A percentile compares a stretch with the other conserved stretches of the same genome.
Conservation (phyloP, 2,888 invertebrate species). For the Melanargia galathea region DNA sequence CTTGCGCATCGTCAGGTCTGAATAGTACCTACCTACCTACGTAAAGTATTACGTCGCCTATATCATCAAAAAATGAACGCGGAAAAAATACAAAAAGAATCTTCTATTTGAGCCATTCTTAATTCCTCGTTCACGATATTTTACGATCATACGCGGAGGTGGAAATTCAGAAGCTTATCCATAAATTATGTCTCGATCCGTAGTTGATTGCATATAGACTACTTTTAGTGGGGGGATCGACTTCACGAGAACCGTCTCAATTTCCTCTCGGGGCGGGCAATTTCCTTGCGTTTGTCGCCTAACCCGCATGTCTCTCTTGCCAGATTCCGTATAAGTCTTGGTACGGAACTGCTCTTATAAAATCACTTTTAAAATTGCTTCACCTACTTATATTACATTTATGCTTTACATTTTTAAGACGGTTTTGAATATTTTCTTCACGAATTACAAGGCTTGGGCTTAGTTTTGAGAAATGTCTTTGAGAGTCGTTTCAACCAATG, state of each 20-base stretch:
- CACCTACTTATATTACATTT: conserved; percentile 4
- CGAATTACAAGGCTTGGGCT: neutral
- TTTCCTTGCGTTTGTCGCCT: conserved; percentile 70
- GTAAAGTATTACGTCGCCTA: neutral
- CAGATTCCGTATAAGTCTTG: neutral
- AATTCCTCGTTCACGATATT: conserved; percentile 26
- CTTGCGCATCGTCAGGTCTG: too few relatives aligned
- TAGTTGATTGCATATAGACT: conserved; percentile 45
- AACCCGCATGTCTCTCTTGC: conserved; percentile 24
- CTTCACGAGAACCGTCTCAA: conserved; percentile 67
- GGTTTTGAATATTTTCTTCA: neutral
- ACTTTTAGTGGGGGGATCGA: conserved; percentile 50
- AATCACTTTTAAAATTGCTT: conserved; percentile 12
- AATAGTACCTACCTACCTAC: too few relatives aligned
- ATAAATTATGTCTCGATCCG: conserved; percentile 43
- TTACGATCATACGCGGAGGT: conserved; percentile 39
- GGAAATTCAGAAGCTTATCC: conserved; percentile 42
- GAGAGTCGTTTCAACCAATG: too few relatives aligned
- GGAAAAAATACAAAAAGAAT: neutral
- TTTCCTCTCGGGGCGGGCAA: conserved; percentile 69
- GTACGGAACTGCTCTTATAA: conserved; percentile 9
- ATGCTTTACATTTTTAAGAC: conserved; percentile 5
- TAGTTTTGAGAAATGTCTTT: neutral
- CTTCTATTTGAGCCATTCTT: conserved; percentile 1
- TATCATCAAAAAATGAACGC: neutral